Conservation (phyloP, 2,888 invertebrate genomes). For the Carpatolechia fugitivella region DNA sequence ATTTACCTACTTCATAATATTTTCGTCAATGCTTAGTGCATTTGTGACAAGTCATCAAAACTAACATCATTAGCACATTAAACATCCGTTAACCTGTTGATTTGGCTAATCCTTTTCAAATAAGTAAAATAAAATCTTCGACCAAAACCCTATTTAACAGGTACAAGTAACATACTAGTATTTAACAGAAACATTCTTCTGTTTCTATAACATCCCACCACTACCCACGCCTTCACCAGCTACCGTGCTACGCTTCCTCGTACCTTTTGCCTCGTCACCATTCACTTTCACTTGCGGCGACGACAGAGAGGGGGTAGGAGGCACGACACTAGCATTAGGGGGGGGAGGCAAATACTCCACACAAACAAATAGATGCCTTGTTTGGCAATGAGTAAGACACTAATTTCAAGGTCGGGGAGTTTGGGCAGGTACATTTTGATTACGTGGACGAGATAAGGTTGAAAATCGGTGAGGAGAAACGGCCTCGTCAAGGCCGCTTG, state of each 20-base stretch:
- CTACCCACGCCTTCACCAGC: slow-evolving; percentile 58
- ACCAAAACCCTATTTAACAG: too few relatives aligned
- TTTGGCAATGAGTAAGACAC: slow-evolving; percentile 32
- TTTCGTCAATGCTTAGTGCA: too few relatives aligned
- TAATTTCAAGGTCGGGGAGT: slow-evolving; percentile 30
- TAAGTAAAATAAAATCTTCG: too few relatives aligned
- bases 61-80: too few relatives aligned
- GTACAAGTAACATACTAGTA: neutral
- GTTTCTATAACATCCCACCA: neutral
- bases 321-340: neutral
- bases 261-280: slow-evolving; percentile 35
- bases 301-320: neutral
- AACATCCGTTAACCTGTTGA: too few relatives aligned
- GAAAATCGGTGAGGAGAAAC: slow-evolving; percentile 24
- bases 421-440: slow-evolving; percentile 3
- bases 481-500: slow-evolving; percentile 69
- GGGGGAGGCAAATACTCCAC: neutral
- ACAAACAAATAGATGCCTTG: slow-evolving; percentile 38
- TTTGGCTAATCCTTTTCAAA: too few relatives aligned
- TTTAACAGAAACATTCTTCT: neutral
- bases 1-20: too few relatives aligned
- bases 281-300: slow-evolving; percentile 63
- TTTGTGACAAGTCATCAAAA: too few relatives aligned
- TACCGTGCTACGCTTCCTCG: slow-evolving; percentile 64
- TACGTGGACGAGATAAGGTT: slow-evolving; percentile 10